A percentile compares a stretch with the other conserved stretches of the same genome.
Evolutionary conservation across 2,113 vertebrate genomes (phyloP).

Genomic region (Rhombomys opimus): DNA sequence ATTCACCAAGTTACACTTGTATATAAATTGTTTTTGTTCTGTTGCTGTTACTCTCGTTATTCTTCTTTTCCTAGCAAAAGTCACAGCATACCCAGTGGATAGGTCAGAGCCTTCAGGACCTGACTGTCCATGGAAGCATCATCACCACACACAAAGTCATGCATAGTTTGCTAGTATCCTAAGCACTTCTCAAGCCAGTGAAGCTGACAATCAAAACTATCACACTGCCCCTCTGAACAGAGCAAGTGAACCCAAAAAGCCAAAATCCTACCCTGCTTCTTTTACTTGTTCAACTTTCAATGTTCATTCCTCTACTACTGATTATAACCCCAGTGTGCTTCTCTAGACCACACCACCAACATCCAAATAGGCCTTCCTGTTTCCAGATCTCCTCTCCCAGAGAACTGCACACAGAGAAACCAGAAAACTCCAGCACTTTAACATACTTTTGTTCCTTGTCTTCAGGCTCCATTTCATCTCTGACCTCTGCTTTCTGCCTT

Average conservation of each 20-base stretch:
- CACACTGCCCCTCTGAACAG: background rate
- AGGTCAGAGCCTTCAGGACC: background rate
- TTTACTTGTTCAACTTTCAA: background rate
- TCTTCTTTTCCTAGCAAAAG: background rate
- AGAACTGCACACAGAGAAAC: background rate
- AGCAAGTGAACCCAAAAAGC: background rate
- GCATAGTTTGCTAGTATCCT: background rate
- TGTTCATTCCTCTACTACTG: background rate
- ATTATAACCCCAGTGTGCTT: background rate
- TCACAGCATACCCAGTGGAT: background rate
- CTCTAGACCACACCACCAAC: background rate
- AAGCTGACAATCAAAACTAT: background rate
- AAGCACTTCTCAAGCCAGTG: background rate
- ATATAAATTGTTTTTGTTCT: background rate
- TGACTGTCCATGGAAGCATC: background rate
- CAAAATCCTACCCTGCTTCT: background rate
- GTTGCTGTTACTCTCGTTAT: too few species aligned
- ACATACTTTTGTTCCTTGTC: background rate
- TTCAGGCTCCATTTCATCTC: background rate
- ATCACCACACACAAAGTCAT: background rate
- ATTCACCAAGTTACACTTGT: too few species aligned
- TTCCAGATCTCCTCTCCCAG: background rate
- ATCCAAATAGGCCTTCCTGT: background rate
- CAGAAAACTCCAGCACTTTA: background rate
- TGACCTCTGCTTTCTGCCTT: background rate